These are phyloP conservation scores for Dinothrombium tinctorium DNA, from an alignment of 1,140 invertebrate species.

Conservation along the genomic window DNA sequence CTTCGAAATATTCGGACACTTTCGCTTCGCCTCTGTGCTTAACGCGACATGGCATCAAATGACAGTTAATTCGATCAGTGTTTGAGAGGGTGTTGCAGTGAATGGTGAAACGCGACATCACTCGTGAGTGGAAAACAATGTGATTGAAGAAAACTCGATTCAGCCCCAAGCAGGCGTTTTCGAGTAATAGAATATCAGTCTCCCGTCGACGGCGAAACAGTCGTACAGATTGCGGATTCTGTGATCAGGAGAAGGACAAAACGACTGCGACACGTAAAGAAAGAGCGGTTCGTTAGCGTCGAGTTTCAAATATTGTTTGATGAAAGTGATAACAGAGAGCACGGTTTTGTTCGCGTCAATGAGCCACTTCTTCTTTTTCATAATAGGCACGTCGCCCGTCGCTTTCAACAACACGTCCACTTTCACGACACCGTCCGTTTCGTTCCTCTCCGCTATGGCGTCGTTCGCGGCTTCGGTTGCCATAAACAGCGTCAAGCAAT, in stretches of 20 bases:
- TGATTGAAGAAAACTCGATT: too few species aligned
- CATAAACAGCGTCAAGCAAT: too few species aligned
- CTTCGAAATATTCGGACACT: constrained; percentile 21
- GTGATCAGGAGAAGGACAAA: constrained; percentile 81
- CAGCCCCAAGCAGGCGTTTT: constrained; percentile 14
- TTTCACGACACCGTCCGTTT: too few species aligned
- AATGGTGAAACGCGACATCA: too few species aligned
- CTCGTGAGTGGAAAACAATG: too few species aligned
- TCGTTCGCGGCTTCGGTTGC: too few species aligned
- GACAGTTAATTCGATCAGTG: too few species aligned
- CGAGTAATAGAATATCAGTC: constrained; percentile 79
- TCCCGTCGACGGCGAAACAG: constrained; percentile 82
- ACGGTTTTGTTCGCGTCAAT: constrained; percentile 69
- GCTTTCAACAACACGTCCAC: constrained; percentile 65
- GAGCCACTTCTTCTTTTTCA: constrained; percentile 85
- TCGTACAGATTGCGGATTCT: constrained; percentile 64
- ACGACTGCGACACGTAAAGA: constrained; percentile 80
- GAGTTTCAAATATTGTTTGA: constrained; percentile 67
- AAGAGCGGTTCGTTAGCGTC: constrained; percentile 41
- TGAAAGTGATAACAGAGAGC: constrained; percentile 62
- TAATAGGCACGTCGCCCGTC: constrained; percentile 84
- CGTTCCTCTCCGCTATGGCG: too few species aligned
- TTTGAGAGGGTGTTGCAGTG: too few species aligned
- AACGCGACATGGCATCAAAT: constrained; percentile 49
- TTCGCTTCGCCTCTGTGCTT: constrained; percentile 38